Conservation (phyloP, 2,113 vertebrate genomes). For the Galemys pyrenaicus region DNA sequence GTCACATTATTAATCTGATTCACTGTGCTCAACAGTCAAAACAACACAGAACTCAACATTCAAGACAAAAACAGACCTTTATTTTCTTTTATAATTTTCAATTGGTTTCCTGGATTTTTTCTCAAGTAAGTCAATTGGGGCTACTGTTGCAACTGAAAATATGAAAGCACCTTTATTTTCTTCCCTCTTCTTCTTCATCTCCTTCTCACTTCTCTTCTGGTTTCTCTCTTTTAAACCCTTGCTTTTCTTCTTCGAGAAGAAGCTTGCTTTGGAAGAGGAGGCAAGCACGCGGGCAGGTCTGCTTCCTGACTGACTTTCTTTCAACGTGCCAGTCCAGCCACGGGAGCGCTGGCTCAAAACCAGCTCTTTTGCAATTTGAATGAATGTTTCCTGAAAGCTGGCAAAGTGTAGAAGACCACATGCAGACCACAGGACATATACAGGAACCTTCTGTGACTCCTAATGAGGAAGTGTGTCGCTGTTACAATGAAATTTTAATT, state of each 20-base stretch:
- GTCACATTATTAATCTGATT: constrained; percentile 71
- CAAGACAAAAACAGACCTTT: constrained; percentile 79
- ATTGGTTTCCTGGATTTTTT: constrained; percentile 73
- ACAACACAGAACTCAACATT: constrained; percentile 82
- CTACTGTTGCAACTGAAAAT: constrained; percentile 64
- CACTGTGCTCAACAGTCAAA: constrained; percentile 69
- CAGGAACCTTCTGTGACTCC: constrained; percentile 60
- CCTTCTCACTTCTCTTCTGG: constrained; percentile 54
- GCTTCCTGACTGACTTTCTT: constrained; percentile 27
- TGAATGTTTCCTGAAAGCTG: constrained; percentile 48
- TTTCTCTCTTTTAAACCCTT: constrained; percentile 44
- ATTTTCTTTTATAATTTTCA: constrained; percentile 77
- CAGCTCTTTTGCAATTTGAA: constrained; percentile 60
- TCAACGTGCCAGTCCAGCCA: constrained; percentile 56
- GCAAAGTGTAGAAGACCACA: constrained; percentile 42
- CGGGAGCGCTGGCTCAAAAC: constrained; percentile 32
- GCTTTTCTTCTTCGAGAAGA: constrained; percentile 74
- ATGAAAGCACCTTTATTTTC: constrained; percentile 66
- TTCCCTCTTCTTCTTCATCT: constrained; percentile 59
- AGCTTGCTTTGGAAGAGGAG: constrained; percentile 63
- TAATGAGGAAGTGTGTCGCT: constrained; percentile 50
- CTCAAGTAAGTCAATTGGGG: constrained; percentile 54
- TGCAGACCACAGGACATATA: constrained; percentile 59
- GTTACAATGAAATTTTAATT: constrained; percentile 43
- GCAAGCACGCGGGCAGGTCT: constrained; percentile 66